phyloP scores from a whole-genome alignment of 1,140 invertebrate genomes.

The Cherax destructor region DNA sequence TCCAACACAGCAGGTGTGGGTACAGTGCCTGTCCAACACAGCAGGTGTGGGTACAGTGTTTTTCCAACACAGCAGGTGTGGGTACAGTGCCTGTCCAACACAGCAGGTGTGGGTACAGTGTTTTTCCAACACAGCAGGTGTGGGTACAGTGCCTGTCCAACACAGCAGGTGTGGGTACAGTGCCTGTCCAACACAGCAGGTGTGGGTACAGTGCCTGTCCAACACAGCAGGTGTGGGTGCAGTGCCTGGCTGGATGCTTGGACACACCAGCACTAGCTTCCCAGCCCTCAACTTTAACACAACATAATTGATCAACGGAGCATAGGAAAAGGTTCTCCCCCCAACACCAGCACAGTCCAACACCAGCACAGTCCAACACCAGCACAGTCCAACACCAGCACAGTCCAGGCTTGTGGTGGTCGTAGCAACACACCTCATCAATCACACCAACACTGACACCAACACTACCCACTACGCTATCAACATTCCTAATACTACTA shows the following conservation, averaged over 20 bases:
- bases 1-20: background rate
- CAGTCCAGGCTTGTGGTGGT: background rate
- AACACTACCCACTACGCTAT: too few species aligned
- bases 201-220: background rate
- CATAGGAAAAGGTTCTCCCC: slow-evolving; percentile 1
- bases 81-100: too few species aligned
- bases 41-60: background rate
- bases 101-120: too few species aligned
- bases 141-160: too few species aligned
- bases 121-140: too few species aligned
- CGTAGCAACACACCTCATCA: background rate
- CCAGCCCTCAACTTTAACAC: slow-evolving; percentile 15
- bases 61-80: background rate
- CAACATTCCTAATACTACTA: too few species aligned
- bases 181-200: background rate
- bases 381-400: background rate
- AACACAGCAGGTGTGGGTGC: background rate
- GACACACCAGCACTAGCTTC: background rate
- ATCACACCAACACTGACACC: too few species aligned
- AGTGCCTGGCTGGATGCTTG: background rate
- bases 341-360: background rate
- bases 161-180: too few species aligned
- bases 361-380: background rate
- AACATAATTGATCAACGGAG: slow-evolving; percentile 19
- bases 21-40: too few species aligned